A percentile compares a stretch with the other conserved stretches of the same genome.
These are phyloP conservation scores for Julus scanicus DNA, from an alignment of 2,888 invertebrate genomes.

Conservation along the genomic window DNA sequence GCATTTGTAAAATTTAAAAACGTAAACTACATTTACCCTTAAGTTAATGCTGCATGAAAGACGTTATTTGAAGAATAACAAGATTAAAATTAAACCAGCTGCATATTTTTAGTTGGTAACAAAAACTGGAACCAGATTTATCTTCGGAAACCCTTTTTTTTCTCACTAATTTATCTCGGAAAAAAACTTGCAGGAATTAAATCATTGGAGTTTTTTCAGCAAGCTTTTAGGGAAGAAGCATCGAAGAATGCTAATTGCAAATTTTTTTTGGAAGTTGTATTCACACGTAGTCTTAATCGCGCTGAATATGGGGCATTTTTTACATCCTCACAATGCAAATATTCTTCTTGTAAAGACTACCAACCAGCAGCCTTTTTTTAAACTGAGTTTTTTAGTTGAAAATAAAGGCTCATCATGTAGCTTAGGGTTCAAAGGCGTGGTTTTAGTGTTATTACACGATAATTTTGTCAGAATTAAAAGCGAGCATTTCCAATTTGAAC, in stretches of 20 bases:
- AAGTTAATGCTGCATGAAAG: background rate
- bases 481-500: background rate
- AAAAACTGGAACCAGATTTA: background rate
- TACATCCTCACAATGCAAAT: background rate
- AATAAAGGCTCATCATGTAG: constrained; percentile 4
- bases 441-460: constrained; percentile 26
- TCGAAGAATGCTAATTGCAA: constrained; percentile 22
- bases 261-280: background rate
- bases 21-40: background rate
- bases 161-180: background rate
- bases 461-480: background rate
- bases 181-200: background rate
- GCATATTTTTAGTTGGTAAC: background rate
- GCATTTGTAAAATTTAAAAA: background rate
- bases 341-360: background rate
- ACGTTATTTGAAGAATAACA: constrained; percentile 6
- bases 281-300: background rate
- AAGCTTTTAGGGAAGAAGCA: background rate
- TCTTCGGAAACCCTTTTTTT: background rate
- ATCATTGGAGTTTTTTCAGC: background rate
- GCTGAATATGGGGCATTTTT: constrained; percentile 28
- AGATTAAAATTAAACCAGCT: constrained; percentile 25
- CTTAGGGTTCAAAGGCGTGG: constrained; percentile 30
- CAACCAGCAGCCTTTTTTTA: background rate
- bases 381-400: background rate